Evolutionary conservation across 2,888 invertebrate genomes (phyloP), one percentile per base, ranked within the genome.

Genomic region (Caenorhabditis plicata): DNA sequence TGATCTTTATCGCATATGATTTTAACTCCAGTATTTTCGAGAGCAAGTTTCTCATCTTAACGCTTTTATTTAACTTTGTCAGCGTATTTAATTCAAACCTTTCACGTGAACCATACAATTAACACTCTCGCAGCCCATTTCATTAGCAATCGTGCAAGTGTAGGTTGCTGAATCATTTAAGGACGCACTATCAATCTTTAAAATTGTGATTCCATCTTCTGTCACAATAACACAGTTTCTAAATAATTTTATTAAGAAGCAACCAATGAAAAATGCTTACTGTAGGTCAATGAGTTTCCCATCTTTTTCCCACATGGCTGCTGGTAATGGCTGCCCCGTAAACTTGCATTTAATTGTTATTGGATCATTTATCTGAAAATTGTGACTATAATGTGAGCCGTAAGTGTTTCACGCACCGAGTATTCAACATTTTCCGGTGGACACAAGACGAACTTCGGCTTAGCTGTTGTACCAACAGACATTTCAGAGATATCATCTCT

Each of bases 81-180:
- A 19, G 13, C n/a, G 15, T 26, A 19, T 9, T 27, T 9, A 40
- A 20, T 22, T 7, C n/a, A 20, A 11, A 71, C 71, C 68, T 19
- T 73, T 67, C 7, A 75, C 53, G 13, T 56, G 47, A 5, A 77
- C 51, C 25, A 41, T 54, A 38, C 73, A 73, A 32, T 55, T 48
- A 78, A 89, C 89, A 79, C 87, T 85, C 76, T 88, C 88, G 85
- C 88, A 88, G 70, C 95, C 95, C 75, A 88, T 87, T 75, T 87
- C 87, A 83, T 92, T 93, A 41, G 86, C 85, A 45, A 91, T 92
- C 74, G 86, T 86, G 82, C 92, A 92, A 51, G 87, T 87, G 82
- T 92, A 93, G 80, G 86, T 87, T 42, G 91, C 92, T 22, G 51
- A 58, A 74, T 89, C 87, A 85, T 91, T 89, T 86, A 92, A 91